A percentile compares a stretch with the other conserved stretches of the same genome.
phyloP scores from a whole-genome alignment of 2,888 invertebrate species.

The Adela reaumurella region DNA sequence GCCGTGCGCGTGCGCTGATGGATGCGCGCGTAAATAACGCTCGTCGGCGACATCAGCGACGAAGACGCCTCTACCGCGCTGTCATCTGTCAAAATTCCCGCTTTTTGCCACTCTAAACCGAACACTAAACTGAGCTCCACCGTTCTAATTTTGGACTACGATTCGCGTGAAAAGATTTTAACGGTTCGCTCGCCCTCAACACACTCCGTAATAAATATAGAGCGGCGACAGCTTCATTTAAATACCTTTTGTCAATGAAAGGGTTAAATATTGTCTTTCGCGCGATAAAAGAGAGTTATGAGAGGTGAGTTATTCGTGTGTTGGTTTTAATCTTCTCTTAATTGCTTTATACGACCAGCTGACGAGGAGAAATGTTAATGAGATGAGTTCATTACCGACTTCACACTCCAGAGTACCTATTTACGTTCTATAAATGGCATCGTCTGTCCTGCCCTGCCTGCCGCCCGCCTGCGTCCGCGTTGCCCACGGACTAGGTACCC shows the following conservation, averaged over 20 bases:
- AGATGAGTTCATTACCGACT: conserved; percentile 17
- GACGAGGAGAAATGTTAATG: conserved; percentile 39
- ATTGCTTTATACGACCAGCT: conserved; percentile 30
- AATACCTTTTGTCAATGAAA: conserved; percentile 57
- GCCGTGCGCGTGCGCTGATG: conserved; percentile 27
- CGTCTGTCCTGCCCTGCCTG: too few relatives aligned
- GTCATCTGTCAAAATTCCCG: not conserved
- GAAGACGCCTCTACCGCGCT: conserved; percentile 6
- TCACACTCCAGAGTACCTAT: not conserved
- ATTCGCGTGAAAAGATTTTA: conserved; percentile 28
- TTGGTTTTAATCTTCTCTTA: conserved; percentile 28
- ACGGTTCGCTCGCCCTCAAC: conserved; percentile 7
- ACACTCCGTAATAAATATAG: conserved; percentile 39
- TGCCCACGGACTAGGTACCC: too few relatives aligned
- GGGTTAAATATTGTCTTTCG: conserved; percentile 39
- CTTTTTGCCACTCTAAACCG: not conserved
- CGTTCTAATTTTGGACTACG: conserved; percentile 21
- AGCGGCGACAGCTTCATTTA: conserved; percentile 52
- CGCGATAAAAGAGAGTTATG: conserved; percentile 52
- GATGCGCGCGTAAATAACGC: conserved; percentile 42
- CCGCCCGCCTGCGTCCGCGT: too few relatives aligned
- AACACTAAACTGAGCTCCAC: not conserved
- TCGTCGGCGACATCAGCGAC: conserved; percentile 16
- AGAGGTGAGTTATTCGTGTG: conserved; percentile 23
- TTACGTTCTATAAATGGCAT: too few relatives aligned